phyloP scores from a whole-genome alignment of 2,888 invertebrate species.

The Teinopalpus imperialis region DNA sequence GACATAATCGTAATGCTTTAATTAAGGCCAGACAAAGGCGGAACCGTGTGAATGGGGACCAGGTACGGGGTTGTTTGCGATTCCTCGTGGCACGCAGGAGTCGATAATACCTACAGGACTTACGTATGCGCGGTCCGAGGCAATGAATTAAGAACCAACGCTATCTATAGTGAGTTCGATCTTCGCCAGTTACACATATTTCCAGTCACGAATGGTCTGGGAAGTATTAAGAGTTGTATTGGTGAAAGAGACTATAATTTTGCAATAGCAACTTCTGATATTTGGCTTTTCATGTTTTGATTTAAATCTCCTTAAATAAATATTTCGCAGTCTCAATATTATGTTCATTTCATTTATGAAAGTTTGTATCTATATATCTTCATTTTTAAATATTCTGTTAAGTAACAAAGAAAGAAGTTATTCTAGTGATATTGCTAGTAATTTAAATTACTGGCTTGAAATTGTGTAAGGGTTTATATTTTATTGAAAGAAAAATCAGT shows the following conservation, averaged over 20 bases:
- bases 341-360: no score
- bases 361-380: neutral
- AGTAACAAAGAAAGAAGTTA: no score
- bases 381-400: no score
- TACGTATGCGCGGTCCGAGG: constrained; percentile 42
- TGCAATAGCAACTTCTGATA: no score
- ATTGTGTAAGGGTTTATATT: no score
- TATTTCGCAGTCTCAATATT: no score
- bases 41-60: constrained; percentile 46
- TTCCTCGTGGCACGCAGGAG: constrained; percentile 43
- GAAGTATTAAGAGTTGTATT: constrained; percentile 14
- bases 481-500: no score
- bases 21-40: constrained; percentile 29
- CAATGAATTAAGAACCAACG: constrained; percentile 74
- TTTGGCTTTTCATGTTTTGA: no score
- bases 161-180: constrained; percentile 67
- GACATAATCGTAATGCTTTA: constrained; percentile 28
- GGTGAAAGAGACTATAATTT: neutral
- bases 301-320: no score
- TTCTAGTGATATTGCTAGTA: no score
- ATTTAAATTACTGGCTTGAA: no score
- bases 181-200: constrained; percentile 54
- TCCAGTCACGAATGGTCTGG: constrained; percentile 57
- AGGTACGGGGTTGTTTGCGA: constrained; percentile 44
- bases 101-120: constrained; percentile 48